Base-by-base conservation (phyloP, 2,797 vertebrate genomes). In the Sebastes elongatus region DNA sequence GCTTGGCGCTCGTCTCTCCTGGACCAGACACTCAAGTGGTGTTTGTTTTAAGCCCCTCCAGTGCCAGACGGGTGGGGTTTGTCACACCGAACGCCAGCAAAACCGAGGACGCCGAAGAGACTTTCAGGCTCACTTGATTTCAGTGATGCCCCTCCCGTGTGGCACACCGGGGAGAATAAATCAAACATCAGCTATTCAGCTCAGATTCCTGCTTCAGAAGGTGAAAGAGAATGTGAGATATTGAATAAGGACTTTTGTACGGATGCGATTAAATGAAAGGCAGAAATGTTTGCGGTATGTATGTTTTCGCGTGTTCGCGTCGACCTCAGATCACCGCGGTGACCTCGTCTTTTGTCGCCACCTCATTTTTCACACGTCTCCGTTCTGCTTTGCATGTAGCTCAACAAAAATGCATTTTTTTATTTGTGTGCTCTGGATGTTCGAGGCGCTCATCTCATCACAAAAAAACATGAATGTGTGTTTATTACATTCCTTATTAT, bases 11-110 rank as follows among this genome's bases (percentile, higher is more conserved):
- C 30, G 2, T 11, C 46, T 13, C 46, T 25, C 18, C 28, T 59
- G 69, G 62, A 60, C 68, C 22, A 5, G 22, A 35, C 38, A 3
- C 56, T 38, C 22, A 3, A 13, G 52, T 2, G 14, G 28, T 46
- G 62, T 76, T 82, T 76, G 74, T 71, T 72, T 76, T 42, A 53
- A 42, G 55, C n/a, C 22, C 61, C 56, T 61, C 61, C 68, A 4
- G 38, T n/a, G 62, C 56, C 80, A 72, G 74, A 28, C 13, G 57
- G 80, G 63, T 4, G 63, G 46, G 56, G 80, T 56, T 67, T 38
- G 55, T 62, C 46, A 8, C n/a, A 8, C 52, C 13, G n/a, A 25
- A 20, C 7, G 33, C 64, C 71, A 46, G 49, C 38, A 42, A 14
- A 18, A 30, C 20, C 6, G 25, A 71, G 14, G 38, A 52, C 55